A percentile compares a stretch with the other conserved stretches of the same genome.
Conservation (phyloP, 37 sponge, comb jelly and placozoan species). For the Haliclona indistincta region DNA sequence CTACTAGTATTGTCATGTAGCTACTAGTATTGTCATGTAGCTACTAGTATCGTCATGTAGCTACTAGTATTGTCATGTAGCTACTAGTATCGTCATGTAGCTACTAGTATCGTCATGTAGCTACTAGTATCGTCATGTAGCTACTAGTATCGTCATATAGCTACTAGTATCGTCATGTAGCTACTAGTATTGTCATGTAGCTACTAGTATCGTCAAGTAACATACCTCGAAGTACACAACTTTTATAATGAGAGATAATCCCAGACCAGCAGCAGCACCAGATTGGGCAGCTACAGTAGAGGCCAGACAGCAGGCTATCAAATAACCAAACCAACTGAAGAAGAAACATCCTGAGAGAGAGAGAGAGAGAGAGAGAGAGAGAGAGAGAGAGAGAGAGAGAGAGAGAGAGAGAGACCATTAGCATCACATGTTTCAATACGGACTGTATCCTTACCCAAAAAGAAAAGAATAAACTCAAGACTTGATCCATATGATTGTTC, state of each 20-base stretch:
- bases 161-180: too few relatives aligned
- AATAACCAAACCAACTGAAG: conserved; percentile 71
- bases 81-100: too few relatives aligned
- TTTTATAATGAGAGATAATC: conserved; percentile 59
- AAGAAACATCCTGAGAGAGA: conserved; percentile 51
- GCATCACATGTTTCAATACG: background rate
- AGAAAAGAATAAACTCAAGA: conserved; percentile 51
- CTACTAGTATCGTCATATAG: too few relatives aligned
- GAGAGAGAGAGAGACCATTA: background rate
- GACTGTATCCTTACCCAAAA: conserved; percentile 20
- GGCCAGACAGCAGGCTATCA: conserved; percentile 68
- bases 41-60: too few relatives aligned
- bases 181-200: too few relatives aligned
- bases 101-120: too few relatives aligned
- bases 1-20: too few relatives aligned
- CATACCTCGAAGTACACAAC: conserved; percentile 62
- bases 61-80: too few relatives aligned
- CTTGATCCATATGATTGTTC: conserved; percentile 9
- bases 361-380: background rate
- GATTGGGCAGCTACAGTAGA: conserved; percentile 66
- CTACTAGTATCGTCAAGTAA: too few relatives aligned
- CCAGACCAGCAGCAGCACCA: conserved; percentile 80
- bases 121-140: too few relatives aligned
- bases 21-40: too few relatives aligned
- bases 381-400: background rate